Percentiles rank a stretch among this genome's conserved stretches.
Evolutionary conservation across 30 jellyfish, hydroid and myxozoan species (phyloP).

Genomic region (Chrysaora quinquecirrha): DNA sequence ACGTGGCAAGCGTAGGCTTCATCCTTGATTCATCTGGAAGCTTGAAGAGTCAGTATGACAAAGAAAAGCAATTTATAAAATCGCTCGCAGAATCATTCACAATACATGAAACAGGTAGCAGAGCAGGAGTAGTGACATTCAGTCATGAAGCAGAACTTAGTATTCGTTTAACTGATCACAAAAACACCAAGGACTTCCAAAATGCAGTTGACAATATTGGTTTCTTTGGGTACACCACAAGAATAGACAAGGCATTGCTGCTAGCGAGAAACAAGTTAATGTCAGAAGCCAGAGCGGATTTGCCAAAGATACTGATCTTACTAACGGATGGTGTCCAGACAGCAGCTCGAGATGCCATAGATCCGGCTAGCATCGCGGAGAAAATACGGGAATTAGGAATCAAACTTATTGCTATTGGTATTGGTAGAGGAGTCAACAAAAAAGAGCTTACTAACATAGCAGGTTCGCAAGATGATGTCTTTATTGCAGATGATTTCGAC

Average conservation of each 20-base stretch:
- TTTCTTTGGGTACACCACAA: slow-evolving; percentile 77
- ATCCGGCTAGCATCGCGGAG: slow-evolving; percentile 69
- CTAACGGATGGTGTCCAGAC: slow-evolving; percentile 93
- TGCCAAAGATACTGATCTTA: slow-evolving; percentile 62
- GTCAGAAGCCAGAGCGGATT: slow-evolving; percentile 65
- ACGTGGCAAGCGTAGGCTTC: slow-evolving; percentile 89
- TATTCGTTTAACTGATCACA: slow-evolving; percentile 66
- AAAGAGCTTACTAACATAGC: slow-evolving; percentile 76
- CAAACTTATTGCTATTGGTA: slow-evolving; percentile 67
- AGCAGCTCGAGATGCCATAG: slow-evolving; percentile 65
- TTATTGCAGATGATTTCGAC: slow-evolving; percentile 63
- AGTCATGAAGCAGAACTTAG: slow-evolving; percentile 79
- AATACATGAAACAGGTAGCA: slow-evolving; percentile 55
- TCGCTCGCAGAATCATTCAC: slow-evolving; percentile 54
- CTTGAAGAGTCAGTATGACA: slow-evolving; percentile 70
- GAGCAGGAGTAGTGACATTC: slow-evolving; percentile 86
- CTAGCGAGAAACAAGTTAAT: slow-evolving; percentile 65
- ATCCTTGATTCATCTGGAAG: slow-evolving; percentile 97
- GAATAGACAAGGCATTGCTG: slow-evolving; percentile 87
- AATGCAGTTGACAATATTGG: slow-evolving; percentile 79
- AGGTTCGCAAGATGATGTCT: slow-evolving; percentile 43
- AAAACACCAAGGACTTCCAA: slow-evolving; percentile 47
- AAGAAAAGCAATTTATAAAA: slow-evolving; percentile 80
- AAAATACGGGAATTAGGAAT: slow-evolving; percentile 71
- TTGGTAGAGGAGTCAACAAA: slow-evolving; percentile 73